A percentile compares a stretch with the other conserved stretches of the same genome.
Conservation (phyloP, 2,113 vertebrate genomes). For the Aix galericulata region DNA sequence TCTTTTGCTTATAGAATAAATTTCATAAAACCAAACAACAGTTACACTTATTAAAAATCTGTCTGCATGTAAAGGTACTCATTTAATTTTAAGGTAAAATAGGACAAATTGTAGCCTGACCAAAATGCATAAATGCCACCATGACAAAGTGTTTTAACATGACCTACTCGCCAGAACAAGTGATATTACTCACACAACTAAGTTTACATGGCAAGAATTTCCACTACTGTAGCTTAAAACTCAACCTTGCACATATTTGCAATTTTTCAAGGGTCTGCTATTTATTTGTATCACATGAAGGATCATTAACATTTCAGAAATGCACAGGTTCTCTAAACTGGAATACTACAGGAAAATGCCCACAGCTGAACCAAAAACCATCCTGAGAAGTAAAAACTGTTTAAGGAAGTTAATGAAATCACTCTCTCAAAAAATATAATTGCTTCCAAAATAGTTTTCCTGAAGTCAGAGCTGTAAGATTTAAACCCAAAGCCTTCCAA, state of each 20-base stretch:
- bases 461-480: not conserved
- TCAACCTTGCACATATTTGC: accelerated
- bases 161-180: not conserved
- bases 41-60: not conserved
- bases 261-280: not conserved
- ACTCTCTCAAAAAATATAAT: not conserved
- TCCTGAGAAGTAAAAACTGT: not conserved
- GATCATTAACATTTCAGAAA: not conserved
- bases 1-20: not conserved
- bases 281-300: not conserved
- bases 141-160: not conserved
- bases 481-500: not conserved
- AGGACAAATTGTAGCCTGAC: not conserved
- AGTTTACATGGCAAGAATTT: no score
- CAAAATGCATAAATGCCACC: not conserved
- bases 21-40: not conserved
- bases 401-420: not conserved
- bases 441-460: not conserved
- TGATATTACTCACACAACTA: not conserved
- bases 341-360: not conserved
- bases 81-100: not conserved
- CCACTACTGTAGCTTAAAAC: not conserved
- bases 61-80: not conserved
- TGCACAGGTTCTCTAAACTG: accelerated
- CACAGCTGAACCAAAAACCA: not conserved